These are phyloP conservation scores for Phrynocephalus forsythii DNA, from an alignment of 2,797 vertebrate species.

Conservation along the genomic window DNA sequence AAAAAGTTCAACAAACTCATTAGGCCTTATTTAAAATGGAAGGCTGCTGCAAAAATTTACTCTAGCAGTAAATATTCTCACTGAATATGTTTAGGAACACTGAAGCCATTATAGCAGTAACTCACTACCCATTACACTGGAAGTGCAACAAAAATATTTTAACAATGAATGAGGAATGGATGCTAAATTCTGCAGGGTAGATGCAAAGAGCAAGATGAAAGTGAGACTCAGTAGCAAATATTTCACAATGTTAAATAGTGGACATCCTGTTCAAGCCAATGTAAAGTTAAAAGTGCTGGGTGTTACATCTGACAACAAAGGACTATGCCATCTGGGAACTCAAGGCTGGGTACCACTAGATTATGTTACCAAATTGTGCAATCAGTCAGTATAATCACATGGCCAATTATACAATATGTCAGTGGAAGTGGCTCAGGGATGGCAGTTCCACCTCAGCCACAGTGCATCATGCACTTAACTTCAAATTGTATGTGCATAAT, in stretches of 20 bases:
- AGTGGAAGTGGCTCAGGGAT: not conserved
- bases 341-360: no score
- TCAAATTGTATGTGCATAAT: no score
- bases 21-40: not conserved
- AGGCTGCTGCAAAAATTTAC: not conserved
- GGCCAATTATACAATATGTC: no score
- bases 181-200: not conserved
- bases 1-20: not conserved
- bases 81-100: not conserved
- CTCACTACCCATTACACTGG: not conserved
- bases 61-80: not conserved
- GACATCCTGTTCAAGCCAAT: no score
- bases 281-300: no score
- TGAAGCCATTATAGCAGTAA: conserved; percentile 5
- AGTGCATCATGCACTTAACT: no score
- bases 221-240: not conserved
- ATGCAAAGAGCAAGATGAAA: not conserved
- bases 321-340: no score
- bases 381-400: no score
- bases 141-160: not conserved
- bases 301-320: not conserved
- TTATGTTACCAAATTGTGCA: not conserved
- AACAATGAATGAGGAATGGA: not conserved
- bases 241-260: not conserved
- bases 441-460: no score